Evolutionary conservation across 2,113 vertebrate species (phyloP), one percentile per base, ranked within the genome.

Genomic region (Lophochroa leadbeateri): DNA sequence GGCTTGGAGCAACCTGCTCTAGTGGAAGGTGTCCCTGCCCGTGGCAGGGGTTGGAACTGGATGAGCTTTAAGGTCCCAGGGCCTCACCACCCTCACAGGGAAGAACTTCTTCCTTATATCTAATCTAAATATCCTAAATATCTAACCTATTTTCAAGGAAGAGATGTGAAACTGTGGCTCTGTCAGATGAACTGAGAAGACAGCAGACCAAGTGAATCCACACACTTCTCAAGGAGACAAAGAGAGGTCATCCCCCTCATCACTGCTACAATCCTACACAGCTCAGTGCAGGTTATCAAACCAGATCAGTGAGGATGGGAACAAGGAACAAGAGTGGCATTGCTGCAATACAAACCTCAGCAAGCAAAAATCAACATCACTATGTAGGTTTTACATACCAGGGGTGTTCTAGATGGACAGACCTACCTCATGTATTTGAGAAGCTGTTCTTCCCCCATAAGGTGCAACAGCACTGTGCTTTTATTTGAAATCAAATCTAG

Each of bases 231-330:
- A 27, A 5, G 41, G 25, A 60, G 53, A 27, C 6, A 47, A 64
- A n/a, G 68, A 11, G 1, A 37, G 15, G 5, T 23, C 17, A 21
- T 2, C 2, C 7, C 2, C 0, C 1, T 5, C 3, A 0, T 15
- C 21, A 35, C 2, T 1, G n/a, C 55, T 83, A 31, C 24, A 74
- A 17, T 17, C 41, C 50, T 21, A 41, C 13, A 10, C 6, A 23
- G 23, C 43, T 53, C 33, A 52, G 7, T 0, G 0, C 23, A 44
- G 47, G 69, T 68, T 28, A 78, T 17, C 28, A 43, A 24, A 31
- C 2, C 4, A 39, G 13, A 39, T 9, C 24, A 37, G 15, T 2
- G 29, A 46, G 8, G 37, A 29, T 3, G 20, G 24, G 39, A 60
- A 29, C 15, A 50, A 33, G 61, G 37, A 53, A 20, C 2, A 83